Evolutionary conservation across 1,140 invertebrate genomes (phyloP).

Genomic region (Bombus sylvicola): DNA sequence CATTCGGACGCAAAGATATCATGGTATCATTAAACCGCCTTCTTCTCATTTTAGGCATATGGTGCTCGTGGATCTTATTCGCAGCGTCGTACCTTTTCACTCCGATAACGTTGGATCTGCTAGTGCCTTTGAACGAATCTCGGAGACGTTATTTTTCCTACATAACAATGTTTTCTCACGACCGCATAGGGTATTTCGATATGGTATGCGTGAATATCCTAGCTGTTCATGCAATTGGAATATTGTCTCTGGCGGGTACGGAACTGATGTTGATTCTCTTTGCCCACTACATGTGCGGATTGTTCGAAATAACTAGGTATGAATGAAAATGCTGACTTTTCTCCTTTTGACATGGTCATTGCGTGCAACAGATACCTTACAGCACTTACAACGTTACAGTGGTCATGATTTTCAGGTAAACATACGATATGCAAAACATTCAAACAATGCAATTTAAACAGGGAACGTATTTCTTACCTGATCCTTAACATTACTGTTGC

Average conservation of each 20-base stretch:
- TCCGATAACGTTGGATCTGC: too few relatives aligned
- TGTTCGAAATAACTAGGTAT: background rate
- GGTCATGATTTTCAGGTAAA: rapidly evolving
- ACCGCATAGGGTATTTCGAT: too few relatives aligned
- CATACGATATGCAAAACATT: too few relatives aligned
- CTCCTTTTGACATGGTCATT: rapidly evolving
- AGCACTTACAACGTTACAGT: too few relatives aligned
- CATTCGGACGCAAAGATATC: too few relatives aligned
- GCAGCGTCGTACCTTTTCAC: rapidly evolving
- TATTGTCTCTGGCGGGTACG: rapidly evolving
- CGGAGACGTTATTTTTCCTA: rapidly evolving
- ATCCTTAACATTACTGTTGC: rapidly evolving
- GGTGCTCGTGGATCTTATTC: too few relatives aligned
- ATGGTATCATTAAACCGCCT: rapidly evolving
- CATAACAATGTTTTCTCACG: too few relatives aligned
- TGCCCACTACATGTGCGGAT: background rate
- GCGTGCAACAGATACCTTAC: too few relatives aligned
- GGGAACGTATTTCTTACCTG: rapidly evolving
- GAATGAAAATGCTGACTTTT: too few relatives aligned
- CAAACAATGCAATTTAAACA: rapidly evolving
- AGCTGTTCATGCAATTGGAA: too few relatives aligned
- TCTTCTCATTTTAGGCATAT: rapidly evolving
- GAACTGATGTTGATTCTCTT: rapidly evolving
- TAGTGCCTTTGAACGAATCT: too few relatives aligned
- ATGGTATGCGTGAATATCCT: too few relatives aligned